These are phyloP conservation scores for Probaryconus sp. DNA, from an alignment of 1,140 invertebrate genomes.

Conservation along the genomic window DNA sequence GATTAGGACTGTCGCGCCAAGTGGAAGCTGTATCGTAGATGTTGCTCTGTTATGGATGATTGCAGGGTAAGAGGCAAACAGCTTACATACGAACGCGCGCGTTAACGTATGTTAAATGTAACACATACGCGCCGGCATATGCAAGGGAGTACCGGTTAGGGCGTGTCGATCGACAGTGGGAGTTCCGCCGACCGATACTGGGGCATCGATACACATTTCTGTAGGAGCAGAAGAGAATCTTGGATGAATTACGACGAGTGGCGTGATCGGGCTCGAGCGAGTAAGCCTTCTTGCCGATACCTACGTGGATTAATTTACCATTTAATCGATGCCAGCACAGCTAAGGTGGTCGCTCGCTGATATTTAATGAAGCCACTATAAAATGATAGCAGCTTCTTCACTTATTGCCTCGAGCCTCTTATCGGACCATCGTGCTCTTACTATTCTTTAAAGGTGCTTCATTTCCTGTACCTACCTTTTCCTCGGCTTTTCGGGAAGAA, in stretches of 20 bases:
- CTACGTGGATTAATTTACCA: conserved; percentile 30
- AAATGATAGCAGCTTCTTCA: conserved; percentile 53
- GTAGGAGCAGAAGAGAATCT: conserved; percentile 27
- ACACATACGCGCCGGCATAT: conserved; percentile 32
- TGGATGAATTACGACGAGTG: conserved; percentile 47
- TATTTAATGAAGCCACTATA: conserved; percentile 61
- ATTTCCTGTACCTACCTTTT: conserved; percentile 26
- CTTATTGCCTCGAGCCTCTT: conserved; percentile 38
- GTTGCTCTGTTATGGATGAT: conserved; percentile 36
- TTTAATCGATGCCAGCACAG: conserved; percentile 52
- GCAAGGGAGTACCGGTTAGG: conserved; percentile 61
- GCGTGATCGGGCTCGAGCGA: conserved; percentile 22
- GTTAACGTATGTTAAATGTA: conserved; percentile 29
- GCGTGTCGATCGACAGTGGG: conserved; percentile 59
- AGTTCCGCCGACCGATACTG: conserved; percentile 39
- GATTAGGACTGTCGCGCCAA: too few relatives aligned
- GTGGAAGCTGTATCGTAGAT: conserved; percentile 15
- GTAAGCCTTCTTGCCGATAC: conserved; percentile 33
- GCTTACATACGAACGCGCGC: conserved; percentile 15
- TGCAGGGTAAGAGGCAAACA: conserved; percentile 29
- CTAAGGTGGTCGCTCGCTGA: conserved; percentile 49
- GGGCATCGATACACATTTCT: conserved; percentile 43
- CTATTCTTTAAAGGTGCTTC: conserved; percentile 3
- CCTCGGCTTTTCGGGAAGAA: conserved; percentile 12
- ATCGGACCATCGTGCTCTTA: conserved; percentile 32